phyloP scores from a whole-genome alignment of 2,113 vertebrate species.

The Cottus gobio region DNA sequence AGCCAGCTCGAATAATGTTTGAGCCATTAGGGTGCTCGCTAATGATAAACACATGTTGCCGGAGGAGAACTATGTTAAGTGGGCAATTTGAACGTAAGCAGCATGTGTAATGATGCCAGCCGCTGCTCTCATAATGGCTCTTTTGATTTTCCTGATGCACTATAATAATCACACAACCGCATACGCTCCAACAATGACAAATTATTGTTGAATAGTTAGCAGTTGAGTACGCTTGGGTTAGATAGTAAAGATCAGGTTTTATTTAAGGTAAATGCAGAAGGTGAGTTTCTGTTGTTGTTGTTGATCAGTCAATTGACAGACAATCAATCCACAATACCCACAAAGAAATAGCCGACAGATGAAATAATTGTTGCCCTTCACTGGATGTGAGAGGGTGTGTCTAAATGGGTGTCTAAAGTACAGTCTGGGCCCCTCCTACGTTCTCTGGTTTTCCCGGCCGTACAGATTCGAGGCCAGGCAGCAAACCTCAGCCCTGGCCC shows the following conservation, averaged over 20 bases:
- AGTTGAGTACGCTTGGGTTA: neutral
- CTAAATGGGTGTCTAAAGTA: conserved; percentile 38
- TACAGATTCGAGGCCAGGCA: conserved; percentile 57
- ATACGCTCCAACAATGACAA: conserved; percentile 23
- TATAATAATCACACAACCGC: conserved; percentile 53
- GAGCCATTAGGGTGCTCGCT: conserved; percentile 82
- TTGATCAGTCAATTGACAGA: neutral
- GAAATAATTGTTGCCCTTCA: neutral
- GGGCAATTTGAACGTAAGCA: conserved; percentile 83
- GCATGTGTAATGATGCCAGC: conserved; percentile 80
- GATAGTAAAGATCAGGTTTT: neutral
- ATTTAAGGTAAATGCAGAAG: conserved; percentile 20
- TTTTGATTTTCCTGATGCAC: conserved; percentile 71
- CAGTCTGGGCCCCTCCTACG: conserved; percentile 66
- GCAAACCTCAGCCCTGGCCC: conserved; percentile 57
- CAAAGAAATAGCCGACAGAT: neutral
- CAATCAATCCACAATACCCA: neutral
- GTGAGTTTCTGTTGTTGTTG: too few relatives aligned
- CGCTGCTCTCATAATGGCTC: conserved; percentile 71
- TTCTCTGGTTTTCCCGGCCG: conserved; percentile 40
- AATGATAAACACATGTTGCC: conserved; percentile 87
- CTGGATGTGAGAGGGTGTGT: conserved; percentile 46
- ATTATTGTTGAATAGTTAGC: conserved; percentile 20
- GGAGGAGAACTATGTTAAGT: conserved; percentile 83
- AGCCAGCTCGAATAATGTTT: conserved; percentile 82